Base-by-base conservation (phyloP, 1,140 invertebrate species). In the Euwallacea fornicatus region DNA sequence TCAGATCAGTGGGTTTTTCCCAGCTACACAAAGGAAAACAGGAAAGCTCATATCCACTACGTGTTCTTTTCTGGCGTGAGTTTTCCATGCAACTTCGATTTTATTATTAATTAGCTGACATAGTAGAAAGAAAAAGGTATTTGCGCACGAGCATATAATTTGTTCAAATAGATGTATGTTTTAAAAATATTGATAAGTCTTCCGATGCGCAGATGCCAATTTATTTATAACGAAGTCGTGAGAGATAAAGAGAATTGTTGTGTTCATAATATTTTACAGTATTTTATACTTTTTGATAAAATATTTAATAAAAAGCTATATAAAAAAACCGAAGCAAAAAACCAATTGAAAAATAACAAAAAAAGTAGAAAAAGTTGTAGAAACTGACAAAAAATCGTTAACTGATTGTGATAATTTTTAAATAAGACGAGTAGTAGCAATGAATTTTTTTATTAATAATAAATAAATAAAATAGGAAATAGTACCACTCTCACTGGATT, bases 271-370 rank as follows among this genome's bases (percentile, higher is more conserved):
- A 76, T 47, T 61, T 79, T 79, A 80, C 79, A 81, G 79, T 81
- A 81, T 81, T 81, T 81, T 81, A 79, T 81, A 81, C 79, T 80
- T 81, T 81, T 81, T 81, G 76, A 81, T 81, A 81, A 76, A 77
- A 77, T 74, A 76, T 33, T 58, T 41, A 21, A 61, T 50, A 69
- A 47, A 76, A 74, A 76, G 68, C 66, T 72, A 74, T 74, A 69
- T 60, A 44, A 76, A 74, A 76, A 74, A 77, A 79, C 69, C 65
- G 72, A 63, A 74, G 74, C 65, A 69, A 43, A 64, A 60, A 59
- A 76, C 76, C 75, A 75, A 74, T 69, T 70, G 62, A 71, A 76
- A 74, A 76, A 74, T 73, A 65, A 68, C 55, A 73, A 44, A 72
- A 64, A 70, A 50, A 60, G 9, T 44, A 64, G 42, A 58, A 11